A percentile compares a stretch with the other conserved stretches of the same genome.
These are phyloP conservation scores for Oxytorus armatus DNA, from an alignment of 2,888 invertebrate genomes.

Conservation along the genomic window DNA sequence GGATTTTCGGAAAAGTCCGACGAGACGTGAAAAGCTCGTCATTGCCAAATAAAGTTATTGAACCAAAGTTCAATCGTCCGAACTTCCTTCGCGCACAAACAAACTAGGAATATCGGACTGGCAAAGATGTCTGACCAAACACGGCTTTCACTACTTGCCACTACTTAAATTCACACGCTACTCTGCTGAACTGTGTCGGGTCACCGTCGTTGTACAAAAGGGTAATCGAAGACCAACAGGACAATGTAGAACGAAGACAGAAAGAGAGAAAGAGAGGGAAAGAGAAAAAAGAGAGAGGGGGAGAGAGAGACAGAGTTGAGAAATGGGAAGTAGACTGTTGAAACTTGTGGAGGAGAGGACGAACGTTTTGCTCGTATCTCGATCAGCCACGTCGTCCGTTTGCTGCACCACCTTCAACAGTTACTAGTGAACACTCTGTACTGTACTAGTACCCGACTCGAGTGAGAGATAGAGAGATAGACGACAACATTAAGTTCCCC, in stretches of 20 bases:
- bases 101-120: slow-evolving; percentile 11
- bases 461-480: slow-evolving; percentile 57
- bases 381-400: slow-evolving; percentile 58
- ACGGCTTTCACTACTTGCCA: slow-evolving; percentile 37
- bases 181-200: slow-evolving; percentile 11
- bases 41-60: neutral
- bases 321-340: slow-evolving; percentile 49
- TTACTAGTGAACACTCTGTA: slow-evolving; percentile 38
- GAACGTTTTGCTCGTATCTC: slow-evolving; percentile 57
- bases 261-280: slow-evolving; percentile 7
- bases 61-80: neutral
- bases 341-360: slow-evolving; percentile 51
- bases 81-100: neutral
- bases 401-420: slow-evolving; percentile 40
- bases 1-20: neutral
- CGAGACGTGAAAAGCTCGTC: neutral
- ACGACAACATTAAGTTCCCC: slow-evolving; percentile 47
- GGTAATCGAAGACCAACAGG: slow-evolving; percentile 49
- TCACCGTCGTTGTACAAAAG: slow-evolving; percentile 53
- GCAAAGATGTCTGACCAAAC: slow-evolving; percentile 44
- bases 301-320: slow-evolving; percentile 11
- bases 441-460: slow-evolving; percentile 21
- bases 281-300: slow-evolving; percentile 14
- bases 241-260: neutral
- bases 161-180: slow-evolving; percentile 41